Evolutionary conservation across 2,113 vertebrate species (phyloP).

Genomic region (Chitala chitala): DNA sequence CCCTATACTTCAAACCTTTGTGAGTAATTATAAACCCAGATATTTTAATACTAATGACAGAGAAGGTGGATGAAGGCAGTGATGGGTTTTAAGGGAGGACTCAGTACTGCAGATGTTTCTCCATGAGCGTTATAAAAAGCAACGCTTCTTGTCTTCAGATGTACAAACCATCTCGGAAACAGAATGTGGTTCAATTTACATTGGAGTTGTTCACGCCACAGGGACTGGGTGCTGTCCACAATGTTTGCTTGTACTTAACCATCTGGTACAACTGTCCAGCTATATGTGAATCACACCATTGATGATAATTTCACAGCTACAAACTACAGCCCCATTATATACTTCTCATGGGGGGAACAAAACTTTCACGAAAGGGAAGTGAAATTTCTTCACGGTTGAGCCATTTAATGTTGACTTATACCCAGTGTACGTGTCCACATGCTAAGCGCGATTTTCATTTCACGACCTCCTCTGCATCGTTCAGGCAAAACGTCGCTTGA

Average conservation of each 20-base stretch:
- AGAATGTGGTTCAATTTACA: background rate
- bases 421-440: no score
- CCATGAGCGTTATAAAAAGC: background rate
- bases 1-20: no score
- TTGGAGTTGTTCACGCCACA: no score
- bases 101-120: background rate
- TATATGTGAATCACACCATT: background rate
- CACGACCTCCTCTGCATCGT: no score
- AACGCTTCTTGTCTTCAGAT: background rate
- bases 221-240: background rate
- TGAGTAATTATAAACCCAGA: no score
- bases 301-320: background rate
- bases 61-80: no score
- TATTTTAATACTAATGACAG: background rate
- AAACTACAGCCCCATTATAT: background rate
- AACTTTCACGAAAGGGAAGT: background rate
- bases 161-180: background rate
- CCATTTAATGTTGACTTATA: background rate
- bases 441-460: no score
- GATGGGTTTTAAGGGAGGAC: no score
- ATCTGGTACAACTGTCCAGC: background rate
- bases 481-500: no score
- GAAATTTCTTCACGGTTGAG: background rate
- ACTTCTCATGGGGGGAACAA: background rate
- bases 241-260: no score